A percentile compares a stretch with the other conserved stretches of the same genome.
These are phyloP conservation scores for Perizoma affinitatum DNA, from an alignment of 2,888 invertebrate genomes.

Conservation along the genomic window DNA sequence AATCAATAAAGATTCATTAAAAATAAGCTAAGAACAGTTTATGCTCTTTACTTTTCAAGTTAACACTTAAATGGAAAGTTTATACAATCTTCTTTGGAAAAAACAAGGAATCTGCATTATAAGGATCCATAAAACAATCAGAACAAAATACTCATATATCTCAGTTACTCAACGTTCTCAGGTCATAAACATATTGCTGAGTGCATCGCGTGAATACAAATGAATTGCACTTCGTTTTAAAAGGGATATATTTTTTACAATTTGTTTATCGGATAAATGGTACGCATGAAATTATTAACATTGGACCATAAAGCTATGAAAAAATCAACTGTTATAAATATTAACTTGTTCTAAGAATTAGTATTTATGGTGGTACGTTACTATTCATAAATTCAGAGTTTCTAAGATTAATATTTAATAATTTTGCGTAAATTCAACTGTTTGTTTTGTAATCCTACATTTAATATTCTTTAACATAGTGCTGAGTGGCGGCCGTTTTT, in stretches of 20 bases:
- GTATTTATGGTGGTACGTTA: too few species aligned
- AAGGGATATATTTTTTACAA: slow-evolving; percentile 20
- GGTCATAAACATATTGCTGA: slow-evolving; percentile 37
- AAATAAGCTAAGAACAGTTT: background rate
- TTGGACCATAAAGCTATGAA: background rate
- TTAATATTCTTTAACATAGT: too few species aligned
- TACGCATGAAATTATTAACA: slow-evolving; percentile 7
- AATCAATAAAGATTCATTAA: too few species aligned
- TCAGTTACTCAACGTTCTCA: slow-evolving; percentile 31
- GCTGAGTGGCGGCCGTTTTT: too few species aligned
- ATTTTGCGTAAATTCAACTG: too few species aligned
- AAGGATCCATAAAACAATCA: slow-evolving; percentile 40
- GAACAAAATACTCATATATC: slow-evolving; percentile 28
- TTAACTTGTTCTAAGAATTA: background rate
- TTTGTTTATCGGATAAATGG: slow-evolving; percentile 12
- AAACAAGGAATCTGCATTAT: slow-evolving; percentile 22
- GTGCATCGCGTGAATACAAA: slow-evolving; percentile 36
- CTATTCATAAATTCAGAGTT: too few species aligned
- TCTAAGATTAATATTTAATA: too few species aligned
- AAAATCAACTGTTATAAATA: background rate
- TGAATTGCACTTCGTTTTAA: slow-evolving; percentile 35
- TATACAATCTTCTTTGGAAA: slow-evolving; percentile 30
- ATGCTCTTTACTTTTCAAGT: slow-evolving; percentile 14
- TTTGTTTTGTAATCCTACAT: too few species aligned
- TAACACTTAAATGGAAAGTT: slow-evolving; percentile 20